Base-by-base conservation (phyloP, 1,140 invertebrate genomes). In the Diachasmimorpha longicaudata region DNA sequence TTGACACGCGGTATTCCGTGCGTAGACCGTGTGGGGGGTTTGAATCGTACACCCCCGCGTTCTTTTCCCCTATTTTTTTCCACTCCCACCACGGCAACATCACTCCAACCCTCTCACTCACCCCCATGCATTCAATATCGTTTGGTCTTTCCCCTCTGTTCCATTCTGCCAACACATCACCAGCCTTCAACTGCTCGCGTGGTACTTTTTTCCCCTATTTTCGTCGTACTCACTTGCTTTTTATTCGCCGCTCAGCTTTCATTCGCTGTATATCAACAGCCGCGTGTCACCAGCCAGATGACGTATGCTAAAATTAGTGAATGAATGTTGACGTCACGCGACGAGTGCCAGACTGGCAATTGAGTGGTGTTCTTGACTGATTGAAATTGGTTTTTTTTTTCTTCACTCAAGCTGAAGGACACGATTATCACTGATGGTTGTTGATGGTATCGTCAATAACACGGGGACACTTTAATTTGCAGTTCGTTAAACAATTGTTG, bases 281-380 rank as follows among this genome's bases (percentile, higher is more conserved):
- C 80, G 75, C 46, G 74, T 25, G 69, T 72, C 72, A 71, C 72
- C 37, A 44, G 37, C 66, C 58, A 63, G 82, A 83, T 88, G 87
- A 88, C 86, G 85, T 85, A 86, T 84, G 86, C 85, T 88, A 89
- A 89, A 88, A 88, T 88, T 88, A 85, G 86, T 89, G 87, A 89
- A 89, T 89, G 87, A 89, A 88, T 85, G 83, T 82, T 86, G 87
- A 89, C 87, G 88, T 89, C 88, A 89, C 82, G 68, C 36, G 21
- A 44, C 19, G 52, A 67, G 39, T 31, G 31, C 31, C 31, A n/a
- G n/a, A 4, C 16, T 39, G 23, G 48, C 39, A 39, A 23, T 58
- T 55, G 1, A 55, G 19, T 39, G 37, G 19, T 31, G 31, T 31
- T 31, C 31, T 46, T 46, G 11, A 10, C 11, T 46, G 44, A 5